Base-by-base conservation (phyloP, 2,797 vertebrate genomes). In the Phataginus tricuspis region DNA sequence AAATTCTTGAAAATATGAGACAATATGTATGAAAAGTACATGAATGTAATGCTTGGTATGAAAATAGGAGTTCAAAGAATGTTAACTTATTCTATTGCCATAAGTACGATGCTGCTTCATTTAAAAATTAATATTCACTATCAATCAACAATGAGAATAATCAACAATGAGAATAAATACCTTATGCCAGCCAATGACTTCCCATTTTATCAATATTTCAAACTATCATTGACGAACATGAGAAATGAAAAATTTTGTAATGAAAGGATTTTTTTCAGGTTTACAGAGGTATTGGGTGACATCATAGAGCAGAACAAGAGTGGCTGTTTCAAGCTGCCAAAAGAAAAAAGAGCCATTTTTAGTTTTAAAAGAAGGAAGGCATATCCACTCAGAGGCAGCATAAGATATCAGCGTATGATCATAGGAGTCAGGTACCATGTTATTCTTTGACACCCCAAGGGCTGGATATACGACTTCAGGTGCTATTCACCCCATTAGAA, bases 171-270 rank as follows among this genome's bases (percentile, higher is more conserved):
- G 25, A 39, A 71, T 53, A 74, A 85, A 34, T 39, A 45, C 63
- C 37, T 89, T 27, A 63, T 7, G 12, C 4, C 16, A 66, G 80
- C 7, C 39, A 80, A 13, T 42, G 11, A 84, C 13, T 37, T 29
- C 19, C 13, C 27, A 49, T 92, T 92, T 94, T 78, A 45, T 85
- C 18, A 84, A 59, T 25, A 80, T 21, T 78, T 78, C 63, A 85
- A 45, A 80, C n/a, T 83, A 89, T 53, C 19, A 42, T 31, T 39
- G 29, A 2, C 42, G 4, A 93, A 23, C 53, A 0, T 31, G n/a
- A 82, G 78, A 53, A 25, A 16, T 80, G 75, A 61, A 29, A 83
- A 82, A 78, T 57, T 55, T 61, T 83, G 18, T 77, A 79, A 63
- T 39, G 27, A 51, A n/a, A 55, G 25, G 5, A 21, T 8, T 64